A percentile compares a stretch with the other conserved stretches of the same genome.
These are phyloP conservation scores for Drosophila mayri DNA, from an alignment of 1,140 invertebrate genomes.

Conservation along the genomic window DNA sequence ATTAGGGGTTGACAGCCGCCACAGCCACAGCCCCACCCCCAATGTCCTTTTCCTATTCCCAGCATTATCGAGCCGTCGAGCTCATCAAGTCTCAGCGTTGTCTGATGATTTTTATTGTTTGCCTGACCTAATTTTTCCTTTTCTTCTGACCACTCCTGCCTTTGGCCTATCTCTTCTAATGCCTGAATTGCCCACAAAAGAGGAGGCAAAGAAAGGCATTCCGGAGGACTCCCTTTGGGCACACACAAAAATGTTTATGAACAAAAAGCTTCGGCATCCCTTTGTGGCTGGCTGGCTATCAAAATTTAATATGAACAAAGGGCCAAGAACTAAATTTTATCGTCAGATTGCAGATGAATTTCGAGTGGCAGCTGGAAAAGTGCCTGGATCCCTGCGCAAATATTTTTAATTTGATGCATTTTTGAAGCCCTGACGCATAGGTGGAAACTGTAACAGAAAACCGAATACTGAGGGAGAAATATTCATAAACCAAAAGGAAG, in stretches of 20 bases:
- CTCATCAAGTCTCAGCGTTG: constrained; percentile 72
- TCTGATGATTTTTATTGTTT: constrained; percentile 82
- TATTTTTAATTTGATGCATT: constrained; percentile 50
- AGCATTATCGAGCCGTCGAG: constrained; percentile 43
- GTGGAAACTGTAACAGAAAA: constrained; percentile 16
- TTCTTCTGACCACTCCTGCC: constrained; percentile 27
- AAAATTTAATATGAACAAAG: constrained; percentile 66
- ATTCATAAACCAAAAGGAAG: background rate
- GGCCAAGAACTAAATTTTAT: constrained; percentile 41
- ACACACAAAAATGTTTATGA: constrained; percentile 75
- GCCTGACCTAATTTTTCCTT: constrained; percentile 76
- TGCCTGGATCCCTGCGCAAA: constrained; percentile 26
- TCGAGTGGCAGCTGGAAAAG: constrained; percentile 8
- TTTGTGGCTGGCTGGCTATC: constrained; percentile 60
- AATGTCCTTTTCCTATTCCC: constrained; percentile 33
- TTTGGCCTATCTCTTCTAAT: constrained; percentile 43
- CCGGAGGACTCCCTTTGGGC: constrained; percentile 8
- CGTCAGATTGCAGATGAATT: constrained; percentile 27
- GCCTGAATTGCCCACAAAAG: constrained; percentile 57
- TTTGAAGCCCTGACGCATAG: constrained; percentile 13
- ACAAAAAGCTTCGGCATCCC: constrained; percentile 58
- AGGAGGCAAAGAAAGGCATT: constrained; percentile 46
- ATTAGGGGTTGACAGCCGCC: constrained; percentile 62
- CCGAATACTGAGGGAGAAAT: background rate
- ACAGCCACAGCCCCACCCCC: background rate